These are phyloP conservation scores for Carcina quercana DNA, from an alignment of 2,888 invertebrate genomes.

Conservation along the genomic window DNA sequence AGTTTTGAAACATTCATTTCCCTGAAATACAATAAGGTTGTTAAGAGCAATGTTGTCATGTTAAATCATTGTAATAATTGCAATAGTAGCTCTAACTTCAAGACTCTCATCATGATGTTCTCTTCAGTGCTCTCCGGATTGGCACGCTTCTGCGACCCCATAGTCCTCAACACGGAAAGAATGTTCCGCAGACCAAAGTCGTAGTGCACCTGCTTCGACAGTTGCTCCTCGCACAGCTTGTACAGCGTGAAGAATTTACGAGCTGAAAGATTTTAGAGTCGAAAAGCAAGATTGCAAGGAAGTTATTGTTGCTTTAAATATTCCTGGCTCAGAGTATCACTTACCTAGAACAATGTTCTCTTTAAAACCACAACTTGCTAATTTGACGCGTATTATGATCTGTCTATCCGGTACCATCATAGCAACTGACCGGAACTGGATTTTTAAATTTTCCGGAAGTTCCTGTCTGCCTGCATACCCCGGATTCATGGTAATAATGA, in stretches of 20 bases:
- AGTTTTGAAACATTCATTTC: constrained; percentile 96
- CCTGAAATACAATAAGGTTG: constrained; percentile 54
- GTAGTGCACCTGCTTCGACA: constrained; percentile 93
- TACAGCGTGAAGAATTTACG: constrained; percentile 92
- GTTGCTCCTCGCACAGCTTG: constrained; percentile 91
- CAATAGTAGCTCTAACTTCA: constrained; percentile 71
- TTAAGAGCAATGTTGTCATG: too few species aligned
- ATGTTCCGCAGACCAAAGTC: constrained; percentile 90
- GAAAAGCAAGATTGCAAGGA: too few species aligned
- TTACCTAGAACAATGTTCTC: constrained; percentile 84
- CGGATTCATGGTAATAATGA: constrained; percentile 93
- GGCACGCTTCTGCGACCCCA: constrained; percentile 86
- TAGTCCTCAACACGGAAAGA: constrained; percentile 84
- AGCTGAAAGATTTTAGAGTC: constrained; percentile 49
- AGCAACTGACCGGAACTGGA: constrained; percentile 90
- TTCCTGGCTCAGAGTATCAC: too few species aligned
- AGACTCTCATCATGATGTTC: constrained; percentile 92
- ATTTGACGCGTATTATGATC: constrained; percentile 92
- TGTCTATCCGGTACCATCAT: constrained; percentile 97
- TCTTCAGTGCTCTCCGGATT: constrained; percentile 90
- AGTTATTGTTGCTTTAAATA: too few species aligned
- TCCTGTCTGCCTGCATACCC: constrained; percentile 95
- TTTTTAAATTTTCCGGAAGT: constrained; percentile 92
- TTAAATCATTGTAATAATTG: too few species aligned
- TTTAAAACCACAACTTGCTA: constrained; percentile 92